phyloP scores from a whole-genome alignment of 2,113 vertebrate species.

The Otis tarda region DNA sequence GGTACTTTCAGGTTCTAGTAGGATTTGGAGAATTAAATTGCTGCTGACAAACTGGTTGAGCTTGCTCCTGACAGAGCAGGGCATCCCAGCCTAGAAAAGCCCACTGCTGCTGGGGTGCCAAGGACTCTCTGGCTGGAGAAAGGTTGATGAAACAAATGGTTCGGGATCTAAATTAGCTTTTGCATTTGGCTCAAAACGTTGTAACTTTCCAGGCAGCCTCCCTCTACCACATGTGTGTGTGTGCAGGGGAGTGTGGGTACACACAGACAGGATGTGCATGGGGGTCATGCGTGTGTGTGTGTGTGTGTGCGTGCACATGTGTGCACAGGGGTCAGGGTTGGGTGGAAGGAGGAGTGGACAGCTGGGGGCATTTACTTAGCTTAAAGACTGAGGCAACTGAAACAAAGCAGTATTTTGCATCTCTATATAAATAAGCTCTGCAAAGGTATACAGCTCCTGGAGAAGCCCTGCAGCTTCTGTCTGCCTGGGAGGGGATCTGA shows the following conservation, averaged over 20 bases:
- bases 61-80: not conserved
- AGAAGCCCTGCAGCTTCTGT: not conserved
- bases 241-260: too few relatives aligned
- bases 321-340: not conserved
- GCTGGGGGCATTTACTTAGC: not conserved
- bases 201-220: not conserved
- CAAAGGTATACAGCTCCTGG: not conserved
- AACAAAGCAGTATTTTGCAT: not conserved
- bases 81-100: not conserved
- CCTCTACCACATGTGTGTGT: fast-evolving
- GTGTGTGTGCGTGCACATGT: not conserved
- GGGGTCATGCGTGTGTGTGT: not conserved
- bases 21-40: not conserved
- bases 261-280: not conserved
- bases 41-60: not conserved
- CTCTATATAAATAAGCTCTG: not conserved
- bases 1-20: not conserved
- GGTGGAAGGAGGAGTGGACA: not conserved
- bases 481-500: not conserved
- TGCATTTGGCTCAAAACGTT: not conserved
- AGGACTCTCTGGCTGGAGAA: not conserved
- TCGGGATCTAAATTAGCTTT: not conserved
- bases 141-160: not conserved
- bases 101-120: fast-evolving
- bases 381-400: not conserved